These are phyloP conservation scores for Agraylea sexmaculata DNA, from an alignment of 1,140 invertebrate species.

Conservation along the genomic window DNA sequence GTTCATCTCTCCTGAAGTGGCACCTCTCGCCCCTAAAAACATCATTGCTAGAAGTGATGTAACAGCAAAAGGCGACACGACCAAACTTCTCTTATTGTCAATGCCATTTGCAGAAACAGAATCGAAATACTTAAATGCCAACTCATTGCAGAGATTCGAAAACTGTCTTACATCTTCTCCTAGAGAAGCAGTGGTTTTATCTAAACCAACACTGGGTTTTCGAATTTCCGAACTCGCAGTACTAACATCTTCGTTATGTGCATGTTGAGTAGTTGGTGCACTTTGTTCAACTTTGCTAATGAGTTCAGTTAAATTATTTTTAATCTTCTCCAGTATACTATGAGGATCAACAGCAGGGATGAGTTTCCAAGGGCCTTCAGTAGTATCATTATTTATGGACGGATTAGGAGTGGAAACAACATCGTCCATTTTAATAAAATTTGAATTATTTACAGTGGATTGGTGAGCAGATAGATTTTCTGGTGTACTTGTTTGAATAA, in stretches of 20 bases:
- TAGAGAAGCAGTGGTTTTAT: slow-evolving; percentile 57
- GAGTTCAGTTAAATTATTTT: slow-evolving; percentile 1
- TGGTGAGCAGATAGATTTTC: too few relatives aligned
- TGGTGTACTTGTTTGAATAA: too few relatives aligned
- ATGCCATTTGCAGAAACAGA: slow-evolving; percentile 52
- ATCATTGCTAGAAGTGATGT: slow-evolving; percentile 78
- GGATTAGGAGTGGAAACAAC: too few relatives aligned
- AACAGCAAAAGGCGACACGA: slow-evolving; percentile 75
- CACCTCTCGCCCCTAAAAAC: slow-evolving; percentile 72
- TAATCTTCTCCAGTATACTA: too few relatives aligned
- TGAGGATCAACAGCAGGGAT: too few relatives aligned
- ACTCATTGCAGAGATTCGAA: slow-evolving; percentile 66
- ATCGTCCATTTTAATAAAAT: too few relatives aligned
- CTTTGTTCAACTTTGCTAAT: slow-evolving; percentile 25
- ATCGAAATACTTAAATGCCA: slow-evolving; percentile 71
- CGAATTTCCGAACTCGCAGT: slow-evolving; percentile 19
- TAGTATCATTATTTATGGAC: too few relatives aligned
- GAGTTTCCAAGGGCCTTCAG: too few relatives aligned
- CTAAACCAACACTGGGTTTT: slow-evolving; percentile 57
- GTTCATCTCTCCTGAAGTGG: slow-evolving; percentile 83
- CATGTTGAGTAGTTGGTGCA: slow-evolving; percentile 11
- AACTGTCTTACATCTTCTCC: slow-evolving; percentile 57
- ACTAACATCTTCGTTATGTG: slow-evolving; percentile 4
- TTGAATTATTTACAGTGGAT: too few relatives aligned
- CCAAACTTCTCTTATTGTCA: slow-evolving; percentile 61